Conservation (phyloP, 2,113 vertebrate species). For the Zosterops hypoxanthus region DNA sequence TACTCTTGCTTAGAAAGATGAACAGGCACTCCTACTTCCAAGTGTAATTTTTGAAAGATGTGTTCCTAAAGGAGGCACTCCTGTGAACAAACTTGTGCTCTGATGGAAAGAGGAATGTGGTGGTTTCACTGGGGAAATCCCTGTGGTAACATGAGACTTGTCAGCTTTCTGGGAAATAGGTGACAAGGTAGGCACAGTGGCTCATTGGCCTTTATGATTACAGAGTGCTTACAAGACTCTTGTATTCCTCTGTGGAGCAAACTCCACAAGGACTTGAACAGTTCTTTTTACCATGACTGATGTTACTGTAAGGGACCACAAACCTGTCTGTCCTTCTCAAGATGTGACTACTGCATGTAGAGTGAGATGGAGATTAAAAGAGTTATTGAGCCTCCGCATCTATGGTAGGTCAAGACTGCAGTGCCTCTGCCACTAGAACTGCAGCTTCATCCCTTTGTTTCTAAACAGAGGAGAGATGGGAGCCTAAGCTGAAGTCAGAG, state of each 20-base stretch:
- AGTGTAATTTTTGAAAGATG: not conserved
- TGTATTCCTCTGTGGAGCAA: not conserved
- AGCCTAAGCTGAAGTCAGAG: not conserved
- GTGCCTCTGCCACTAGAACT: accelerated
- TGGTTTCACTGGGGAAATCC: not conserved
- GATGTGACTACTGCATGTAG: not conserved
- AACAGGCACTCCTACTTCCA: not conserved
- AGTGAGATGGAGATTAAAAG: not conserved
- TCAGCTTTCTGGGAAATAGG: not conserved
- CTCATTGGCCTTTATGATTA: not conserved
- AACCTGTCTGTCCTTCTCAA: not conserved
- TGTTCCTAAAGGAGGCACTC: not conserved
- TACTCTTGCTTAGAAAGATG: not conserved
- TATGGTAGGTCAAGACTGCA: accelerated
- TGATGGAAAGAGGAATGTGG: not conserved
- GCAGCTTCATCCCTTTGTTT: accelerated
- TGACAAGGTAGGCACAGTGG: not conserved
- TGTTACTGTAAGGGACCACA: not conserved
- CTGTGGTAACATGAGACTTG: not conserved
- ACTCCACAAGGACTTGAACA: not conserved
- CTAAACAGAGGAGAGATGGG: not conserved
- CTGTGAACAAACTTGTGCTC: not conserved
- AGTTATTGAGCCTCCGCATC: not conserved
- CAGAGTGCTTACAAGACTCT: not conserved
- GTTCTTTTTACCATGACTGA: not conserved